A percentile compares a stretch with the other conserved stretches of the same genome.
phyloP scores from a whole-genome alignment of 2,113 vertebrate genomes.

The Neodon shergylaensis region DNA sequence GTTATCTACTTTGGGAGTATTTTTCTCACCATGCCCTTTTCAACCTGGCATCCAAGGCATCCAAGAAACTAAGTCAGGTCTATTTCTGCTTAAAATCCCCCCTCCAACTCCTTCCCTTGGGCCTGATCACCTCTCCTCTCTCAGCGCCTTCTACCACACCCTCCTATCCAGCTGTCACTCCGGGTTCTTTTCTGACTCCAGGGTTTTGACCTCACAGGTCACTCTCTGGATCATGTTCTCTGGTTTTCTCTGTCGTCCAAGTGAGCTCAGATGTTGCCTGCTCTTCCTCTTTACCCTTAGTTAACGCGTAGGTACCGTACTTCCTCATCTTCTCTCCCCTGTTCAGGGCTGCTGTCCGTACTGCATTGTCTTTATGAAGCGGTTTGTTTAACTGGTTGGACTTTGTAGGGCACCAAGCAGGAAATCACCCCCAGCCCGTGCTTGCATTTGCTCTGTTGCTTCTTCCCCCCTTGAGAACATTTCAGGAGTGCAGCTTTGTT shows the following conservation, averaged over 20 bases:
- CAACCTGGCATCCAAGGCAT: neutral
- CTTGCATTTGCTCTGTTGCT: neutral
- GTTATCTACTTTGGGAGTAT: neutral
- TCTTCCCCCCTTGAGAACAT: neutral
- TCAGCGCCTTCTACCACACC: rapidly evolving
- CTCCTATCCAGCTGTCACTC: rapidly evolving
- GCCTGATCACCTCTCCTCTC: rapidly evolving
- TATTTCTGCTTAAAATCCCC: neutral
- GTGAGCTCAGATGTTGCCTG: neutral
- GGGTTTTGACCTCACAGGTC: neutral
- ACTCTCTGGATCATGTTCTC: neutral
- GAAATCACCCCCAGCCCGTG: too few species aligned
- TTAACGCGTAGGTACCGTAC: too few species aligned
- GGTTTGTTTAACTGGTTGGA: neutral
- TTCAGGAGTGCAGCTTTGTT: neutral
- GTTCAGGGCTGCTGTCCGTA: neutral
- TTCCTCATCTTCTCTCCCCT: neutral
- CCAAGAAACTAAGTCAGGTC: neutral
- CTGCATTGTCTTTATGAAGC: neutral
- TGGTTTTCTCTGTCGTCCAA: neutral
- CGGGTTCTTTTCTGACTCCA: neutral
- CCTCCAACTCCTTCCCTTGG: neutral
- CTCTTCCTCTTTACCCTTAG: neutral
- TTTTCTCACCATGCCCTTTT: neutral
- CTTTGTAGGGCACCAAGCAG: neutral